Conservation (phyloP, 2,113 vertebrate species). For the Microcebus murinus region DNA sequence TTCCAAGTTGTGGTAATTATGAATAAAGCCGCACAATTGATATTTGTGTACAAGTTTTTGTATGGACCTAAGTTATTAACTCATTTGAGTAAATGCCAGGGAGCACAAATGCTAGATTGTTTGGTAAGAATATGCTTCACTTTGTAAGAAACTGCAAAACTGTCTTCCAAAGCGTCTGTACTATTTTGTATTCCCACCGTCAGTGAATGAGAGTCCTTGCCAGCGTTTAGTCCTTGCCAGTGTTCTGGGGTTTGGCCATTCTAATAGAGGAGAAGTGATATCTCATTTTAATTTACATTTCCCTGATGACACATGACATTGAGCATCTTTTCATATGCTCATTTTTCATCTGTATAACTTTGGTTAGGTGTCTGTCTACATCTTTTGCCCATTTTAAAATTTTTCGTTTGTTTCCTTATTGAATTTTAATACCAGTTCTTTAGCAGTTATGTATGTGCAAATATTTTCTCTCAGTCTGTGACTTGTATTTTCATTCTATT, state of each 20-base stretch:
- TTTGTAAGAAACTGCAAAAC: background rate
- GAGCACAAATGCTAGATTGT: background rate
- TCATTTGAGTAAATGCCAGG: background rate
- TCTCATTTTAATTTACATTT: background rate
- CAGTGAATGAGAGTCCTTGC: background rate
- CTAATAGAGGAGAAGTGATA: background rate
- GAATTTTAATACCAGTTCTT: background rate
- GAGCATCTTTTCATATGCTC: background rate
- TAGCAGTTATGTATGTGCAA: background rate
- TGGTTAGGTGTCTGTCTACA: background rate
- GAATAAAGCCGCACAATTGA: background rate
- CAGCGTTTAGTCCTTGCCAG: background rate
- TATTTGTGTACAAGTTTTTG: background rate
- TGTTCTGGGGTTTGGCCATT: background rate
- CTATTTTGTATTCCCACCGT: background rate
- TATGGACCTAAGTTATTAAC: background rate
- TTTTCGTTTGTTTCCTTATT: background rate
- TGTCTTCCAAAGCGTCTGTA: background rate
- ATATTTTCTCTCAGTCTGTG: background rate
- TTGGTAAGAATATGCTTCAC: background rate
- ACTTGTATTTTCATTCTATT: background rate
- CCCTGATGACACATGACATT: background rate
- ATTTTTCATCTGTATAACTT: background rate
- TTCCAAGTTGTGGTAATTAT: background rate
- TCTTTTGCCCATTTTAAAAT: background rate